Conservation (phyloP, 2,888 invertebrate genomes). For the Drosophila engyochracea region DNA sequence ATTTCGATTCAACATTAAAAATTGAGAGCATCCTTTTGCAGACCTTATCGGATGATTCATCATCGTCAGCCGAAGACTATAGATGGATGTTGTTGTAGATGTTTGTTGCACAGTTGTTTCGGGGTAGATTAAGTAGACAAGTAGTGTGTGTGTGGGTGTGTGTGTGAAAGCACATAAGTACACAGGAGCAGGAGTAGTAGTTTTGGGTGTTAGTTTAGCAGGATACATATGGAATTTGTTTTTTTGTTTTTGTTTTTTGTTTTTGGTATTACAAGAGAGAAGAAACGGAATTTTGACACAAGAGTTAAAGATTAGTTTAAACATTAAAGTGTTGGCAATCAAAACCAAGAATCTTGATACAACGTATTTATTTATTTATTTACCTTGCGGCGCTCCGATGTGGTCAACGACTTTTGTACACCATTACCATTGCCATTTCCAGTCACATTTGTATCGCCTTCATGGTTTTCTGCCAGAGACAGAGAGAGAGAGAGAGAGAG, state of each 20-base stretch:
- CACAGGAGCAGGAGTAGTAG: conserved; percentile 33
- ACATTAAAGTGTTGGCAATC: conserved; percentile 12
- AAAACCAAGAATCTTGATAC: neutral
- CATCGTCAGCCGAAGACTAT: conserved; percentile 84
- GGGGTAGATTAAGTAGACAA: conserved; percentile 40
- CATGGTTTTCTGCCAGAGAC: conserved; percentile 48
- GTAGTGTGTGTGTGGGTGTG: conserved; percentile 7
- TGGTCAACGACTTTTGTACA: conserved; percentile 90
- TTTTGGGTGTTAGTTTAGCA: conserved; percentile 60
- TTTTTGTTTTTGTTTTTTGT: neutral
- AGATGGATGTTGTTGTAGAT: conserved; percentile 51
- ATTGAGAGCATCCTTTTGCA: conserved; percentile 48
- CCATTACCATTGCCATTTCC: conserved; percentile 86
- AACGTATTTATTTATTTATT: conserved; percentile 16
- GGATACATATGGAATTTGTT: neutral
- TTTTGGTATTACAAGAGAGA: conserved; percentile 29
- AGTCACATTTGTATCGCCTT: conserved; percentile 42
- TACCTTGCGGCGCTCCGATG: conserved; percentile 92
- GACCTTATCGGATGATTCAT: conserved; percentile 85
- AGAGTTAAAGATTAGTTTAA: conserved; percentile 51
- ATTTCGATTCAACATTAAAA: neutral
- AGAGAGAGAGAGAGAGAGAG: neutral
- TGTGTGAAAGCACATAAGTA: conserved; percentile 37
- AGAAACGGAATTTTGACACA: conserved; percentile 60
- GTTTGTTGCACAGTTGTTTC: conserved; percentile 26